These are phyloP conservation scores for Megalops atlanticus DNA, from an alignment of 2,113 vertebrate species.

Conservation along the genomic window DNA sequence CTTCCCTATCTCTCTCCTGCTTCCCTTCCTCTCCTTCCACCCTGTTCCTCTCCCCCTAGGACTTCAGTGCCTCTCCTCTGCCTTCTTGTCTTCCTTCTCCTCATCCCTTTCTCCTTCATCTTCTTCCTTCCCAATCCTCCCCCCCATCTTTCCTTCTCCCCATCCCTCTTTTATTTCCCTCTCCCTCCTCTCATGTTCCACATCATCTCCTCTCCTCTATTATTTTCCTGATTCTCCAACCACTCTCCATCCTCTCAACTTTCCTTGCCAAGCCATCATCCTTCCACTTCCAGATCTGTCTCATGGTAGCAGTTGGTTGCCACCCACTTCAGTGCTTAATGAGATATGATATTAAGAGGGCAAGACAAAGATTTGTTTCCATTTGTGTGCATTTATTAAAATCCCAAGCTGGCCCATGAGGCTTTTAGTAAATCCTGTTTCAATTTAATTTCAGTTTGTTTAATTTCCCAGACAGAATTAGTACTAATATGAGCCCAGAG, in stretches of 20 bases:
- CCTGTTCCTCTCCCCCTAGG: background rate
- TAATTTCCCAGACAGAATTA: slow-evolving; percentile 24
- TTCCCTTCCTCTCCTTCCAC: background rate
- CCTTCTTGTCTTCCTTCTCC: background rate
- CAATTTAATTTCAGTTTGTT: slow-evolving; percentile 31
- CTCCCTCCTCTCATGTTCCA: too few species aligned
- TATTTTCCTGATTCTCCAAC: too few species aligned
- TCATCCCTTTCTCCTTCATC: background rate
- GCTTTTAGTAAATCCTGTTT: slow-evolving; percentile 34
- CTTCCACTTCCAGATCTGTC: background rate
- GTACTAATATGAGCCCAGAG: slow-evolving; percentile 2
- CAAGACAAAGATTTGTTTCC: slow-evolving; percentile 45
- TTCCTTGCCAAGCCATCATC: background rate
- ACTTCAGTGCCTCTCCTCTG: too few species aligned
- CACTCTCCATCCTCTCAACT: background rate
- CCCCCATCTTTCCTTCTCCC: background rate
- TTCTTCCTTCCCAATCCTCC: background rate
- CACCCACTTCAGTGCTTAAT: slow-evolving; percentile 45
- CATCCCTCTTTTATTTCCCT: background rate
- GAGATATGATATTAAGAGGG: slow-evolving; percentile 39
- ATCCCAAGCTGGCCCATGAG: slow-evolving; percentile 26
- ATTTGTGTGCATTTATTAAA: slow-evolving; percentile 45
- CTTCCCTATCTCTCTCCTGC: background rate
- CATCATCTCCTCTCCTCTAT: too few species aligned
- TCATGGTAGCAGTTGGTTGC: slow-evolving; percentile 13